Percentiles rank a stretch among this genome's conserved stretches.
Evolutionary conservation across 2,888 invertebrate genomes (phyloP).

Genomic region (Amiota mariae): DNA sequence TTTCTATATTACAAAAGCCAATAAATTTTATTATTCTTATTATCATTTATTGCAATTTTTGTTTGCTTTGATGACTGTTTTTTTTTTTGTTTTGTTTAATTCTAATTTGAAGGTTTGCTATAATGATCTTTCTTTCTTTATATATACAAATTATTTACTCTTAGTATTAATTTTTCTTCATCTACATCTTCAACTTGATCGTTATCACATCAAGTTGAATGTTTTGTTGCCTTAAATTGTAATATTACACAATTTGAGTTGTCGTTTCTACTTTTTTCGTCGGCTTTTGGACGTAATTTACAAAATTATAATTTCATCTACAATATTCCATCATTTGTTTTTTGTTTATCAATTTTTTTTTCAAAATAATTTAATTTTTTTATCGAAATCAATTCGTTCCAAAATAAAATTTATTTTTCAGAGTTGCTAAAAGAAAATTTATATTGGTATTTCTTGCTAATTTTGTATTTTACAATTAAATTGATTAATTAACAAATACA

Average conservation of each 20-base stretch:
- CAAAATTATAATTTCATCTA: conserved; percentile 50
- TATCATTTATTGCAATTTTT: conserved; percentile 29
- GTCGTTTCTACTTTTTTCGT: conserved; percentile 66
- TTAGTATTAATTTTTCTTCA: neutral
- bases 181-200: neutral
- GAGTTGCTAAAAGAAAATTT: neutral
- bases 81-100: neutral
- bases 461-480: neutral
- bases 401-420: neutral
- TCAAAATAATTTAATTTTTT: conserved; percentile 16
- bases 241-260: conserved; percentile 69
- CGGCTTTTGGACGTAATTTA: conserved; percentile 57
- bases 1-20: conserved; percentile 14
- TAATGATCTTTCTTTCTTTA: neutral
- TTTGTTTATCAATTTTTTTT: conserved; percentile 32
- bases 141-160: neutral
- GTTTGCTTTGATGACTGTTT: conserved; percentile 18
- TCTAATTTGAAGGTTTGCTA: conserved; percentile 34
- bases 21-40: conserved; percentile 8
- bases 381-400: conserved; percentile 31
- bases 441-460: neutral
- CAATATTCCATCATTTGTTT: too few relatives aligned
- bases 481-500: too few relatives aligned
- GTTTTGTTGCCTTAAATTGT: conserved; percentile 39
- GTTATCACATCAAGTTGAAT: too few relatives aligned